Evolutionary conservation across 2,888 invertebrate species (phyloP).

Genomic region (Zaprionus bogoriensis): DNA sequence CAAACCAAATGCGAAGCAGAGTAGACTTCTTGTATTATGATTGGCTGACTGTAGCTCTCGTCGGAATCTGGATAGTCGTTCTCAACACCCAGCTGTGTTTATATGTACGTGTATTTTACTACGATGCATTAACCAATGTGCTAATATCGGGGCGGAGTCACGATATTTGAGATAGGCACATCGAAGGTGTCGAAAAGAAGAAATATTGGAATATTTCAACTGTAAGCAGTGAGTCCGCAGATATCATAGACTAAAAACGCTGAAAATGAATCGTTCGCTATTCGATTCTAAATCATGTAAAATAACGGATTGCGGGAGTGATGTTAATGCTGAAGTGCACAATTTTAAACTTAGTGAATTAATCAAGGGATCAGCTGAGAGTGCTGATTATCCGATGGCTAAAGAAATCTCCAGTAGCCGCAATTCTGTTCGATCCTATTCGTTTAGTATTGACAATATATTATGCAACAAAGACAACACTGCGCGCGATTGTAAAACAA

Average conservation of each 20-base stretch:
- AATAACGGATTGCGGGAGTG: not conserved
- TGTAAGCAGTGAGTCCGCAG: constrained; percentile 19
- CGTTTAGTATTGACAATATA: constrained; percentile 45
- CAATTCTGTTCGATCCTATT: not conserved
- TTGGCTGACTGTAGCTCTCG: constrained; percentile 21
- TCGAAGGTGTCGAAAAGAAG: constrained; percentile 14
- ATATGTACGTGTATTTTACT: not conserved
- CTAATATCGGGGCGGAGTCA: constrained; percentile 70
- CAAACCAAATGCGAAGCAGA: constrained; percentile 13
- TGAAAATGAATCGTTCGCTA: constrained; percentile 26
- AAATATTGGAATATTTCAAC: constrained; percentile 5
- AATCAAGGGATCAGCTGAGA: constrained; percentile 2
- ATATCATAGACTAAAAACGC: constrained; percentile 17
- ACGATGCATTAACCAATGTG: constrained; percentile 39
- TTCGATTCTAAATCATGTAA: not conserved
- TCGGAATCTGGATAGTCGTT: constrained; percentile 25
- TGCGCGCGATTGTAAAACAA: not conserved
- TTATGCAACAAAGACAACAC: constrained; percentile 26
- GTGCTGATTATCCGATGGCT: not conserved
- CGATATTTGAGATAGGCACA: constrained; percentile 8
- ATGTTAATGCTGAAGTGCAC: not conserved
- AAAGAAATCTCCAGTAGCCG: constrained; percentile 4
- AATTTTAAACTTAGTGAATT: constrained; percentile 16
- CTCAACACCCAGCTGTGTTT: constrained; percentile 13
- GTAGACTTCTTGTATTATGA: constrained; percentile 15